Base-by-base conservation (phyloP, 2,797 vertebrate species). In the Chelmon rostratus region DNA sequence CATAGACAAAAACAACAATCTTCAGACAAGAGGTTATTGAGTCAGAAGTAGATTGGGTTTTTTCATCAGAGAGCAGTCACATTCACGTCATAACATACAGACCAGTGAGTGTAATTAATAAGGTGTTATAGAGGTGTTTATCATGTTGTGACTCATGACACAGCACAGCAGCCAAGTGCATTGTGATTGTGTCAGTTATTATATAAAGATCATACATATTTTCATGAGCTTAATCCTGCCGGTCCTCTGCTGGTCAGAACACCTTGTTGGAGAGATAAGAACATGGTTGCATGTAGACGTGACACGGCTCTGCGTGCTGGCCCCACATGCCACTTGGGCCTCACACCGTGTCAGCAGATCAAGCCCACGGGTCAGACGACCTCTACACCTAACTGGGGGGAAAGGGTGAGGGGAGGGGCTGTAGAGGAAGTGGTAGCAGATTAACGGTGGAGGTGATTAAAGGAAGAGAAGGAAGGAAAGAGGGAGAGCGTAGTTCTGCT, bases 101-200 rank as follows among this genome's bases (percentile, higher is more conserved):
- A 62, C 38, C 21, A 52, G 1, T 44, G 9, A 53, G 19, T 58
- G 46, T 70, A 10, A 68, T 72, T 61, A 61, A 78, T 76, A 62
- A 31, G 19, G n/a, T 67, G 52, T 38, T 66, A 16, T 21, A 38
- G 8, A 70, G 46, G 35, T 80, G 47, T 76, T 53, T 50, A 53
- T 79, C 21, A 46, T 78, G 28, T 33, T 44, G 38, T 81, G 75
- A 83, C 56, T 87, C 77, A 64, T 70, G 54, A 59, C 63, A 79
- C 52, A 44, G 33, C 0, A 0, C 53, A 49, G 64, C 9, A 74
- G 50, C 68, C 49, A 63, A 58, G 68, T 3, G 3, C 58, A 6
- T 16, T 61, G 19, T 69, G 49, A 40, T 54, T 63, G 31, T 53
- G n/a, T 61, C 8, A 47, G 72, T 63, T 65, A 66, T 74, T 69